Base-by-base conservation (phyloP, 2,888 invertebrate species). In the Darwinula stevensoni region DNA sequence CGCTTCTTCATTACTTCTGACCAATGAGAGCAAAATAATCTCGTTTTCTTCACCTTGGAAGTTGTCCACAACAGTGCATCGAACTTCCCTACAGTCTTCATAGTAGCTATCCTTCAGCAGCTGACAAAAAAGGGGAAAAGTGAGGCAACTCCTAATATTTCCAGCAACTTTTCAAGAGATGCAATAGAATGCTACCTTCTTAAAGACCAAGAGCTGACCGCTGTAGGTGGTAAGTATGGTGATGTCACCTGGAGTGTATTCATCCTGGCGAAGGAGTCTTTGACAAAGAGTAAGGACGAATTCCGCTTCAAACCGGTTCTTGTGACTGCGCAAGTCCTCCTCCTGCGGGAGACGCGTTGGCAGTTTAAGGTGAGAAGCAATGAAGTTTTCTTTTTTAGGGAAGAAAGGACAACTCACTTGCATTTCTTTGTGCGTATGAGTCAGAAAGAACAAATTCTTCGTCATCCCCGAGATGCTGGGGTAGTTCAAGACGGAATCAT, bases 11-110 rank as follows among this genome's bases (percentile, higher is more conserved):
- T 73, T 74, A 44, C 67, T 74, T 44, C 76, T 59, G 0, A 78
- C 76, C 11, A 78, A 48, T 1, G 75, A 74, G 36, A 78, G 49
- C 39, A 78, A 56, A 32, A 76, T 65, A 42, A 76, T 71, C 45
- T 65, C 64, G 44, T 62, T 67, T 54, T 74, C 75, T 44, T 73
- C 67, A 0, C 76, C 75, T 53, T 76, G 76, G 43, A 62, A 76
- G 45, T 70, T 73, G 46, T 76, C 75, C 2, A 75, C 65, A 1
- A 65, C 63, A 1, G 63, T 59, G 14, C 71, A 59, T 37, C 58
- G 54, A 4, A 71, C 57, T 26, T 59, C 56, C 16, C 49, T 42
- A 3, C 63, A 47, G 2, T 49, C 35, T 2, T 39, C 32, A 35
- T 38, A 39, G 3, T 39, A 32, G 35, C 37, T 39, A n/a, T n/a